Percentiles rank a stretch among this genome's conserved stretches.
Evolutionary conservation across 2,113 vertebrate genomes (phyloP).

Genomic region (Oceanodroma tethys): DNA sequence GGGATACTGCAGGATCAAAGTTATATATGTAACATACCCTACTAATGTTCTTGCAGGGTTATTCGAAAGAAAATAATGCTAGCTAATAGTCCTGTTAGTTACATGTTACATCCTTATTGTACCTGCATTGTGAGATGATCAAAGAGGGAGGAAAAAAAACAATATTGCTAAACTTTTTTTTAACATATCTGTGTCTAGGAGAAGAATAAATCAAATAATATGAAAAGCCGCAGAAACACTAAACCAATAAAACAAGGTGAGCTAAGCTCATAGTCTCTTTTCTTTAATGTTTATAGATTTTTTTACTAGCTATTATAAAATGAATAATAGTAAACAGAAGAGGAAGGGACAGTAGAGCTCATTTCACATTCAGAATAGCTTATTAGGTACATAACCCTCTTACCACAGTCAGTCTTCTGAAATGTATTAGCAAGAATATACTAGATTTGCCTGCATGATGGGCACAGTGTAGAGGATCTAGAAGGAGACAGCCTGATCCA

Average conservation of each 20-base stretch:
- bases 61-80: not conserved
- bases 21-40: not conserved
- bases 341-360: constrained; percentile 4
- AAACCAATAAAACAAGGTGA: constrained; percentile 86
- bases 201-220: constrained; percentile 84
- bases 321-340: constrained; percentile 32
- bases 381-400: constrained; percentile 3
- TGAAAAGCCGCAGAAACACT: constrained; percentile 83
- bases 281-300: constrained; percentile 47
- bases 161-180: constrained; percentile 52
- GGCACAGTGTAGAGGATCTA: not conserved
- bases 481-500: not conserved
- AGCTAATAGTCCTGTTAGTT: constrained; percentile 14
- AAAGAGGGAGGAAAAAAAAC: constrained; percentile 39
- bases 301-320: constrained; percentile 29
- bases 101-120: constrained; percentile 10
- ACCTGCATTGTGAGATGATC: constrained; percentile 44
- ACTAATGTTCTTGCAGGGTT: not conserved
- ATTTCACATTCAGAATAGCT: constrained; percentile 28
- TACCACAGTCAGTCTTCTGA: not conserved
- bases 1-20: not conserved
- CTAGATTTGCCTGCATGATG: not conserved
- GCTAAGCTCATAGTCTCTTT: constrained; percentile 50
- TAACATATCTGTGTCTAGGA: constrained; percentile 70
- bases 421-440: not conserved